These are phyloP conservation scores for Vultur gryphus DNA, from an alignment of 2,797 vertebrate species.

Conservation along the genomic window DNA sequence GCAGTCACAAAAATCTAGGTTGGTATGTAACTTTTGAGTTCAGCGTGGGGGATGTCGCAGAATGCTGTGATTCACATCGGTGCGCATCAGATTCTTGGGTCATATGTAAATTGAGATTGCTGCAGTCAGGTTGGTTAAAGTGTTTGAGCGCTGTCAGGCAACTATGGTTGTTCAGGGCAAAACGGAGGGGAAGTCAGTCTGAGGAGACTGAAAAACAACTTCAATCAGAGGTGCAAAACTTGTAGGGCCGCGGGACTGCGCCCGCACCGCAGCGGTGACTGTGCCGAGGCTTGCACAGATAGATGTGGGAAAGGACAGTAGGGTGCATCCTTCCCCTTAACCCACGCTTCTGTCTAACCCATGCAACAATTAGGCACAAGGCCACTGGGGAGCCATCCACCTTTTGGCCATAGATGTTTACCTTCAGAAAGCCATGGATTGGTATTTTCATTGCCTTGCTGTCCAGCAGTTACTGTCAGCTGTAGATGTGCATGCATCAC, in stretches of 20 bases:
- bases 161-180: not conserved
- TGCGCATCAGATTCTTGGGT: not conserved
- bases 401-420: not conserved
- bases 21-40: conserved; percentile 33
- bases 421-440: not conserved
- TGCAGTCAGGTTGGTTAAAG: conserved; percentile 36
- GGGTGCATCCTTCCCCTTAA: not conserved
- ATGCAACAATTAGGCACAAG: not conserved
- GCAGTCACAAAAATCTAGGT: conserved; percentile 53
- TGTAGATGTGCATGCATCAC: not conserved
- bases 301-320: not conserved
- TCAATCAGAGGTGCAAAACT: not conserved
- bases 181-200: not conserved
- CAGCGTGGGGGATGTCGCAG: not conserved
- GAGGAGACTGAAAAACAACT: conserved; percentile 30
- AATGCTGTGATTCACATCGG: conserved; percentile 1
- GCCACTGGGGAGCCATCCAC: not conserved
- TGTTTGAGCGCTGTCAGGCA: not conserved
- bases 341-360: not conserved
- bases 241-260: rapidly evolving
- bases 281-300: not conserved
- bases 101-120: conserved; percentile 20
- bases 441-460: not conserved
- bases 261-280: rapidly evolving
- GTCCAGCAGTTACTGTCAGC: not conserved